These are phyloP conservation scores for Orchestes rusci DNA, from an alignment of 2,888 invertebrate species.

Conservation along the genomic window DNA sequence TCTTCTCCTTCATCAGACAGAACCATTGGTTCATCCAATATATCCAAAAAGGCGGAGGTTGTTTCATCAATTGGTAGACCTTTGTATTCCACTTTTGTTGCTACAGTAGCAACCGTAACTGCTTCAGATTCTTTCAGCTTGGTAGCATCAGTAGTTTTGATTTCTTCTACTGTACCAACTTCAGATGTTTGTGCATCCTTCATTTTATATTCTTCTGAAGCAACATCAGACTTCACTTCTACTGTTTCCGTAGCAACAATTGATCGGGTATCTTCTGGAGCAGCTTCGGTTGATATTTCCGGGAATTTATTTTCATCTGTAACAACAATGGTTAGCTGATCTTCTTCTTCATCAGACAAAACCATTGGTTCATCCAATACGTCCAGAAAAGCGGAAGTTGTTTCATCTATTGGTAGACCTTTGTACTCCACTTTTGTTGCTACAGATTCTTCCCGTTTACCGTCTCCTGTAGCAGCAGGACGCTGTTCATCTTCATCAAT, in stretches of 20 bases:
- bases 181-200: neutral
- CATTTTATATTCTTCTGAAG: too few relatives aligned
- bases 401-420: constrained; percentile 27
- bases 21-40: constrained; percentile 32
- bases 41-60: constrained; percentile 27
- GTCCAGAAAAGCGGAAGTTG: constrained; percentile 28
- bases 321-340: too few relatives aligned
- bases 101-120: too few relatives aligned
- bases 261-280: too few relatives aligned
- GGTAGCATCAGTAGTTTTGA: neutral
- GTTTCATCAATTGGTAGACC: constrained; percentile 28
- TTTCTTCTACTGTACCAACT: neutral
- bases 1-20: constrained; percentile 27
- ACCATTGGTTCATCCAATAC: constrained; percentile 30
- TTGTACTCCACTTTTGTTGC: constrained; percentile 27
- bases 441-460: neutral
- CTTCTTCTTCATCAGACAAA: constrained; percentile 7
- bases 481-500: constrained; percentile 30
- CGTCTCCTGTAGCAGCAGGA: too few relatives aligned
- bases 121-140: too few relatives aligned
- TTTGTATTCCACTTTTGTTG: constrained; percentile 7
- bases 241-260: too few relatives aligned
- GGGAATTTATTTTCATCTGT: too few relatives aligned
- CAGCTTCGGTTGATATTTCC: too few relatives aligned
- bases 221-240: too few relatives aligned